Base-by-base conservation (phyloP, 2,113 vertebrate species). In the Alligator mississippiensis region DNA sequence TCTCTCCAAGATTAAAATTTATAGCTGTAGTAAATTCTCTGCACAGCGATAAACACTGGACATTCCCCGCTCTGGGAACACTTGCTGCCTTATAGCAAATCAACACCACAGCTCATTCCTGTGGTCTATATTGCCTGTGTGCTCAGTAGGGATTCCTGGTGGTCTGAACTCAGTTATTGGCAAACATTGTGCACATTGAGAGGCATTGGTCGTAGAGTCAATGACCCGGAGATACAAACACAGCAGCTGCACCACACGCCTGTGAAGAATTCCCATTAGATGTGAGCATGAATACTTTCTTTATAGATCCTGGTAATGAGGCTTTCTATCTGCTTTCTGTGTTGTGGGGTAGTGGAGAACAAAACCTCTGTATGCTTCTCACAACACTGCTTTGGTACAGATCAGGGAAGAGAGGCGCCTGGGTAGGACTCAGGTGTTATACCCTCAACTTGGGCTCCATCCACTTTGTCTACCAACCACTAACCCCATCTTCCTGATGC, bases 21-120 rank as follows among this genome's bases (percentile, higher is more conserved):
- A 55, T 5, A 90, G 22, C n/a, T 47, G 62, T 54, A 84, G n/a
- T 83, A 88, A 91, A 87, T 87, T 74, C 63, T 83, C 80, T 91
- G 12, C 22, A 10, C 0, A 0, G 27, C 54, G 77, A 72, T 27
- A 90, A 82, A 17, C 66, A 64, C 77, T 21, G 54, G 9, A 60
- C 25, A 74, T 62, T 85, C 12, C 11, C 9, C 55, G 10, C 24
- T 62, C 61, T 9, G 28, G 55, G 57, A 80, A 3, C 14, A 7
- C 10, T 80, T 76, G 5, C 2, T 91, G 6, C 21, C 2, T 61
- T 34, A 79, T 60, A 74, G 66, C 24, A 91, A 81, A 89, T 10
- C 24, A 77, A 18, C 28, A 59, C 60, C 38, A 70, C 16, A 84
- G 61, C 30, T 88, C 75, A 10, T 62, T 81, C 80, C 70, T 88